A percentile compares a stretch with the other conserved stretches of the same genome.
Conservation (phyloP, 2,113 vertebrate genomes). For the Lophotis ruficrista region DNA sequence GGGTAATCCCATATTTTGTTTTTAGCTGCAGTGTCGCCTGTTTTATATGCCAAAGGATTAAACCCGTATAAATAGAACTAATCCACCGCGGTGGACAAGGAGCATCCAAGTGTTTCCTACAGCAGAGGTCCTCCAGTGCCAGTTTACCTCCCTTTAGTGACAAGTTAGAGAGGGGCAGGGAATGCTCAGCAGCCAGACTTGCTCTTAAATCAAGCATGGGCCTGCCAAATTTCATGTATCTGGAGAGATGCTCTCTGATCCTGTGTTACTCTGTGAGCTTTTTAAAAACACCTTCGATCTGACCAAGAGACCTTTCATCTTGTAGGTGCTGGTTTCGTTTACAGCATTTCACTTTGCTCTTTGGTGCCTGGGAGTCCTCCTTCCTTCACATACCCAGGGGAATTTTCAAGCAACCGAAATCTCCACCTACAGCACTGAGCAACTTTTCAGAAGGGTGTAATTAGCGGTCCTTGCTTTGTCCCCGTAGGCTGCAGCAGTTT, state of each 20-base stretch:
- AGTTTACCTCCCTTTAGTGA: background rate
- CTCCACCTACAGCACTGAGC: background rate
- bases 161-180: background rate
- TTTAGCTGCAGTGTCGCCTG: background rate
- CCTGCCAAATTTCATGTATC: background rate
- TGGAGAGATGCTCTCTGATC: background rate
- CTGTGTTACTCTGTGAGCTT: accelerated
- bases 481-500: background rate
- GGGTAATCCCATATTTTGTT: constrained; percentile 8
- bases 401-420: background rate
- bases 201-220: background rate
- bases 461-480: background rate
- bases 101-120: background rate
- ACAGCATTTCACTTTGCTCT: background rate
- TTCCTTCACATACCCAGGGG: background rate
- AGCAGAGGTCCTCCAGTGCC: background rate
- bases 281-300: background rate
- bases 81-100: background rate
- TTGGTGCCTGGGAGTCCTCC: background rate
- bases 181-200: background rate
- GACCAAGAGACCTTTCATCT: background rate
- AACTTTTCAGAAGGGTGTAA: background rate
- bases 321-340: background rate
- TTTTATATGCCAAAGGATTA: background rate
- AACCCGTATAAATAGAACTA: background rate